Evolutionary conservation across 2,797 vertebrate species (phyloP), one percentile per base, ranked within the genome.

Genomic region (Pagetopsis macropterus): DNA sequence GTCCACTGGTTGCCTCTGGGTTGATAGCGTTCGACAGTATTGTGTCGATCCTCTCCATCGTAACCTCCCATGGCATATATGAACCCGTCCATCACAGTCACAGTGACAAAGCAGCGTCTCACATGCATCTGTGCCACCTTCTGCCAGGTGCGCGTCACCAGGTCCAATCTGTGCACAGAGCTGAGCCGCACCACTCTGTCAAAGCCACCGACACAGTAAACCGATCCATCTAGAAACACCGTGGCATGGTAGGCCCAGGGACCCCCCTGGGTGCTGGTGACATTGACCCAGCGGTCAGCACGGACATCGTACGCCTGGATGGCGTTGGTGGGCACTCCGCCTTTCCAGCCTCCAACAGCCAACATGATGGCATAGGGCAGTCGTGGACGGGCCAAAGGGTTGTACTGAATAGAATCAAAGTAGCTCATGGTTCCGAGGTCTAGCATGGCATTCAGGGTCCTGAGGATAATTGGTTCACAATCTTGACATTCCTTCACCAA

Each of bases 61-160:
- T 87, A 95, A 10, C 96, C 95, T 14, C 96, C 96, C 87, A 97
- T 94, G 76, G 95, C 95, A 0, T 96, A 97, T 76, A 97, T 94
- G 55, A 84, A 90, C 14, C 91, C 85, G 13, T 94, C 76, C 71
- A 96, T 85, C 10, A 94, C 89, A 0, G 94, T 76, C 16, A 97
- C 92, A 0, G 96, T 96, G 56, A 96, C 91, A 0, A 94, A 96
- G 87, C 95, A 95, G 46, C 95, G 93, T 3, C 88, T 79, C 0
- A 71, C 87, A 73, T 96, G 93, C 96, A 97, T 96, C 16, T 95
- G 94, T 0, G 94, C 92, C 9, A 95, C 94, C 83, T 96, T 91
- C 50, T 95, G 92, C 96, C 95, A 96, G 0, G 79, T 94, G 54
- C 89, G 93, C 21, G 84, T 90, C 5, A 84, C 79, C 0, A 95